phyloP scores from a whole-genome alignment of 2,888 invertebrate species.

The Dolichomitus sp. region DNA sequence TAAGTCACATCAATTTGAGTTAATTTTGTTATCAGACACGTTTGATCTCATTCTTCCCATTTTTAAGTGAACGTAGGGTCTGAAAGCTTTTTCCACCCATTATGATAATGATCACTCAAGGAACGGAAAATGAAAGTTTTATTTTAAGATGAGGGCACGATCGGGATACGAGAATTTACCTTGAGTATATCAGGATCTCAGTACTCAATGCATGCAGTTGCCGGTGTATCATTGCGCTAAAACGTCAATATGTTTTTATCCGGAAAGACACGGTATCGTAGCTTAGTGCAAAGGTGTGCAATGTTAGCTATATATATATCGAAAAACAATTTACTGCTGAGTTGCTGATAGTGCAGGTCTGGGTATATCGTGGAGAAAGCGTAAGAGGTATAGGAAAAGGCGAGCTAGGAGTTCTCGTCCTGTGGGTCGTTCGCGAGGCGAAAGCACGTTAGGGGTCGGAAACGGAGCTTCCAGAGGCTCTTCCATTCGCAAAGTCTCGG shows the following conservation, averaged over 20 bases:
- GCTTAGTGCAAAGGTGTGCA: conserved; percentile 28
- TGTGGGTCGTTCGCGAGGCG: conserved; percentile 69
- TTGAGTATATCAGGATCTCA: conserved; percentile 5
- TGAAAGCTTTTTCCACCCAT: no score
- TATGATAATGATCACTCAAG: background rate
- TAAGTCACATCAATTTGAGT: no score
- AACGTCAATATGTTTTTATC: conserved; percentile 51
- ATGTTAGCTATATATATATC: conserved; percentile 36
- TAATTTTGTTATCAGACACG: no score
- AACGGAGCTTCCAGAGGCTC: conserved; percentile 73
- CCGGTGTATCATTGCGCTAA: conserved; percentile 9
- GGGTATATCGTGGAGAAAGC: conserved; percentile 16
- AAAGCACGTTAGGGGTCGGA: conserved; percentile 67
- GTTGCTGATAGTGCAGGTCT: conserved; percentile 30
- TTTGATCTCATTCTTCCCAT: no score
- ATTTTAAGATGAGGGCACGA: background rate
- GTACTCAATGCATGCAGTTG: conserved; percentile 1
- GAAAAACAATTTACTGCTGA: conserved; percentile 56
- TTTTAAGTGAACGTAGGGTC: no score
- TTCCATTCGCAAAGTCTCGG: conserved; percentile 75
- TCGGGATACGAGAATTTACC: conserved; percentile 4
- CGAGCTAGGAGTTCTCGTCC: conserved; percentile 46
- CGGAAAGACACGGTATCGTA: conserved; percentile 31
- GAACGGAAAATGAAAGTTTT: background rate
- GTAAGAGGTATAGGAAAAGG: conserved; percentile 27